Base-by-base conservation (phyloP, 2,888 invertebrate species). In the Cecidostiba fungosa region DNA sequence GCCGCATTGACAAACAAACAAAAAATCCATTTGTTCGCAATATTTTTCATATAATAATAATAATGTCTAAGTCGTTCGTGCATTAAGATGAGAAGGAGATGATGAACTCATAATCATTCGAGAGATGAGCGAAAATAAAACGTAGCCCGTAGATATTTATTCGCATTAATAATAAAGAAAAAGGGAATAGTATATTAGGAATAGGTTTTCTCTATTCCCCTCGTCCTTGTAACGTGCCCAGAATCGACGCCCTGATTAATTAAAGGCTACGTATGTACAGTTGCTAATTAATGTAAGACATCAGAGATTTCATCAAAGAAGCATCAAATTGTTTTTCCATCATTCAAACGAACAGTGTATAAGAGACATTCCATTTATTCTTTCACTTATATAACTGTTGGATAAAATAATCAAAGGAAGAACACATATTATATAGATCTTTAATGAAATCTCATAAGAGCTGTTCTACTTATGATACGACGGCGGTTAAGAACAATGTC, bases 161-260 rank as follows among this genome's bases (percentile, higher is more conserved):
- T 36, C 50, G n/a, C n/a, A n/a, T n/a, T n/a, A 77, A 70, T 69
- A 74, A 59, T 50, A 66, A 70, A 80, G 54, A 77, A 73, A 80
- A 39, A 83, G 81, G 8, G 19, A 78, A 66, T 78, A 77, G 62
- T 73, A 69, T 77, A 78, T 54, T 86, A 86, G 85, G 77, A 84
- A 86, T 85, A 85, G 83, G 29, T 85, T 74, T 85, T 62, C 69
- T 83, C 78, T 85, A 85, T 85, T 85, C 74, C 69, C 74, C 83
- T 85, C 77, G 50, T 85, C 70, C 82, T 83, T 66, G 59, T 69
- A 69, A 83, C 54, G 79, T 85, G 83, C 83, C 85, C 79, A 83
- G 79, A 43, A 85, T 83, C 29, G 47, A 82, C 66, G 59, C 74
- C 78, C 74, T 36, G 26, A 85, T 72, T 77, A 66, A 77, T 77